Base-by-base conservation (phyloP, 2,797 vertebrate species). In the Oreochromis mossambicus region DNA sequence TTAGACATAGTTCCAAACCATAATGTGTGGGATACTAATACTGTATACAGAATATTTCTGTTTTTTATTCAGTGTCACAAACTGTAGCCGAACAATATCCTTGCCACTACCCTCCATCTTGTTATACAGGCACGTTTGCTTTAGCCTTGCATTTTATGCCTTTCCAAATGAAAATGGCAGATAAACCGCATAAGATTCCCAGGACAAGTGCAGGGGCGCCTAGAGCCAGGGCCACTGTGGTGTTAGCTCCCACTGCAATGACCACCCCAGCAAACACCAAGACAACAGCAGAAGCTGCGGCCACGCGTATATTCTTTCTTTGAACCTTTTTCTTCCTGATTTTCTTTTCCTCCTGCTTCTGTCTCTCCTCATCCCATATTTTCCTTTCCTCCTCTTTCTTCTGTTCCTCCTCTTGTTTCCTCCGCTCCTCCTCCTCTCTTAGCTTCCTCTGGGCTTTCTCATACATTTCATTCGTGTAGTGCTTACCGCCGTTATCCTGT, bases 381-480 rank as follows among this genome's bases (percentile, higher is more conserved):
- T 93, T 94, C 79, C 38, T 93, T 84, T 95, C 94, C 77, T 95
- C 94, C 54, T 92, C 68, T 26, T 94, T 92, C 90, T 92, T 92
- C 68, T 94, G 85, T 14, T 94, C 85, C 83, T 95, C 95, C 83
- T 92, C 88, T 12, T 91, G 89, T 5, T 75, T 90, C 77, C 19
- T 89, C 6, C 14, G 87, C 78, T 94, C 92, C 88, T 95, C 90
- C 86, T 96, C 94, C 63, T 95, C 92, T 24, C 58, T 84, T 55
- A 95, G 88, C 88, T 91, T 95, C n/a, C 85, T 85, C 89, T 96
- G 93, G 55, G 92, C 95, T 43, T 80, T 92, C 68, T 95, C 92
- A 11, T 95, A 95, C 94, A 96, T 93, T 79, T 95, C 92, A 4
- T 92, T 95, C 0, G 95, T 96, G 93, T 96, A 96, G 86, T 95